Percentiles rank a stretch among this genome's conserved stretches.
These are phyloP conservation scores for Morone saxatilis DNA, from an alignment of 2,113 vertebrate genomes.

Conservation along the genomic window DNA sequence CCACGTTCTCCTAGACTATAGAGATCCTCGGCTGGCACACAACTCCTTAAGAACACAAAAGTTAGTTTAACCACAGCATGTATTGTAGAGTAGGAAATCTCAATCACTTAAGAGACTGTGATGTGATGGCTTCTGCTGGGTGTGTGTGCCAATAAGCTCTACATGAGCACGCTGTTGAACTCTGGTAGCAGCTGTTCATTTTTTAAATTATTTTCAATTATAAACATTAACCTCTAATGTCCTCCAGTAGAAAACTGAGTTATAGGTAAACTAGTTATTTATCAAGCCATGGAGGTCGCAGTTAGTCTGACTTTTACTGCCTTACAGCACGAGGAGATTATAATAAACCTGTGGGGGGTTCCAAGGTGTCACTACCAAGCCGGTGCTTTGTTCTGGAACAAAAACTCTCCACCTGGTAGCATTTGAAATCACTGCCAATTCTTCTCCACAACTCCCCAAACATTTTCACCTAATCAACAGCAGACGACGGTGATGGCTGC, in stretches of 20 bases:
- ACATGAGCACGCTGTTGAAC: neutral
- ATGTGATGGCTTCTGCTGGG: neutral
- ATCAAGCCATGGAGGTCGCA: neutral
- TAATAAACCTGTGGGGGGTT: neutral
- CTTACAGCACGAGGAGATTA: neutral
- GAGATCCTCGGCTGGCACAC: neutral
- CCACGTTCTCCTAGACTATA: neutral
- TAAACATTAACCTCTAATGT: neutral
- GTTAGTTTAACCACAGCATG: neutral
- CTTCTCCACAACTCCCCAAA: constrained; percentile 2
- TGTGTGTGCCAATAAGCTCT: neutral
- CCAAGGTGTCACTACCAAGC: neutral
- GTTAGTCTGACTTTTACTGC: neutral
- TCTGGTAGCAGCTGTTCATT: neutral
- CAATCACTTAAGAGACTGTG: neutral
- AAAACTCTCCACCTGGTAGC: constrained; percentile 4
- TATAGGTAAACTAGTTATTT: too few relatives aligned
- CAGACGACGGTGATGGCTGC: neutral
- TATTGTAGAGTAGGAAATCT: neutral
- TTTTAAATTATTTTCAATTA: neutral
- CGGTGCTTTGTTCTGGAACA: neutral
- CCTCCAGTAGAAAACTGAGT: neutral
- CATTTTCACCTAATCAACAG: constrained; percentile 1
- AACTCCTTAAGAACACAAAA: too few relatives aligned
- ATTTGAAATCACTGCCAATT: constrained; percentile 16